Evolutionary conservation across 2,888 invertebrate species (phyloP).

Genomic region (Megastigmus dorsalis): DNA sequence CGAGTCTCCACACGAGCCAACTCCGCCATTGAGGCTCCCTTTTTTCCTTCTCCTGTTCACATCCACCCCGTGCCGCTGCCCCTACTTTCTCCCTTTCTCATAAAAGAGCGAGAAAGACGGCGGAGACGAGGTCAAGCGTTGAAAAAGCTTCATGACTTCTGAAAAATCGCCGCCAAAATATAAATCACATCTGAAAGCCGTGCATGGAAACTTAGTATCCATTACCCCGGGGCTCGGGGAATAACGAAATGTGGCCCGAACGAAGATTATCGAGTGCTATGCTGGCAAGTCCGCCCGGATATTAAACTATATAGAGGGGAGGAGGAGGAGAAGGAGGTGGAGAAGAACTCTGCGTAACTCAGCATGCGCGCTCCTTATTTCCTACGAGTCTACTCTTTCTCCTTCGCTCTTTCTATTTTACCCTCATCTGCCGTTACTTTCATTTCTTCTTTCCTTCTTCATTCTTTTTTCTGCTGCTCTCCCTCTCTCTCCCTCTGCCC

Average conservation of each 20-base stretch:
- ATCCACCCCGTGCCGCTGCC: too few relatives aligned
- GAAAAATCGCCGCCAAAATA: conserved; percentile 43
- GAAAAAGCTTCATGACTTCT: conserved; percentile 34
- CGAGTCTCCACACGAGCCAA: neutral
- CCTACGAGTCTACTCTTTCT: conserved; percentile 1
- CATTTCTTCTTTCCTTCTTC: too few relatives aligned
- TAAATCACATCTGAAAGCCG: conserved; percentile 39
- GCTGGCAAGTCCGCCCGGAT: conserved; percentile 56
- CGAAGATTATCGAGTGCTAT: conserved; percentile 61
- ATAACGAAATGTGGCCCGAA: conserved; percentile 56
- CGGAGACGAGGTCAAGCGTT: conserved; percentile 13
- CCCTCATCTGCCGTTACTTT: neutral
- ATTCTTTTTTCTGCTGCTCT: neutral
- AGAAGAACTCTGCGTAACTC: conserved; percentile 54
- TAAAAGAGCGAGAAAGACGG: neutral
- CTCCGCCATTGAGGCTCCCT: neutral
- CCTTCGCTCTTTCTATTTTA: neutral
- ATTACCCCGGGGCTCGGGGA: conserved; percentile 47
- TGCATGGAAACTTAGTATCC: conserved; percentile 48
- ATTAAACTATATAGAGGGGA: conserved; percentile 57
- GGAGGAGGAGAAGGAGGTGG: conserved; percentile 46
- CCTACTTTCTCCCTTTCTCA: neutral
- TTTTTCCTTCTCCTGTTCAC: too few relatives aligned
- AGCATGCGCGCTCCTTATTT: conserved; percentile 41
- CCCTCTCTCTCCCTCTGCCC: neutral